Conservation (phyloP, 2,888 invertebrate genomes). For the Antheraea assamensis region DNA sequence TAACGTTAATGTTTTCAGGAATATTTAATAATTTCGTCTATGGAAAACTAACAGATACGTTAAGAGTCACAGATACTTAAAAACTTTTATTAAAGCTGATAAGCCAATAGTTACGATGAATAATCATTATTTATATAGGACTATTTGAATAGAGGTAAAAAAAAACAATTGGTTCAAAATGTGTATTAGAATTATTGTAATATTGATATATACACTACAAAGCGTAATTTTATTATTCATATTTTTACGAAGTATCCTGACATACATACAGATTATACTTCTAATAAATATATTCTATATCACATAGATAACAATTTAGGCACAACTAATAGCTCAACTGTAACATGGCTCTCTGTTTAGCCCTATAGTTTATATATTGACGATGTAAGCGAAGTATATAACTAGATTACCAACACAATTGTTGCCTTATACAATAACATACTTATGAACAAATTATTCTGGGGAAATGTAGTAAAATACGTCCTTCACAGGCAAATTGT, state of each 20-base stretch:
- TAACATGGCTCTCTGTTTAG: neutral
- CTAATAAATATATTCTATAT: neutral
- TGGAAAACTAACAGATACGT: slow-evolving; percentile 17
- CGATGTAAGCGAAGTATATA: neutral
- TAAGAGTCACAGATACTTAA: neutral
- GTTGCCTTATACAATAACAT: slow-evolving; percentile 3
- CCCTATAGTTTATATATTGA: neutral
- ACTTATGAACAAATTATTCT: slow-evolving; percentile 6
- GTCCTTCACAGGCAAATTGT: neutral
- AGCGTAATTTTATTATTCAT: too few relatives aligned
- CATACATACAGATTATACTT: neutral
- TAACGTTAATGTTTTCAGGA: neutral
- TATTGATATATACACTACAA: neutral
- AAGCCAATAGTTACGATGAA: too few relatives aligned
- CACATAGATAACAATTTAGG: slow-evolving; percentile 28
- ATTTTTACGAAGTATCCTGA: neutral
- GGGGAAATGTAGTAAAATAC: slow-evolving; percentile 2
- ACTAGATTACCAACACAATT: neutral
- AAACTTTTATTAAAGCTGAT: neutral
- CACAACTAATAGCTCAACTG: slow-evolving; percentile 27
- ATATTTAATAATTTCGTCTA: slow-evolving; percentile 7
- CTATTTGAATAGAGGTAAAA: neutral
- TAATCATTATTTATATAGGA: too few relatives aligned
- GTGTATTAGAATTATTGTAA: neutral
- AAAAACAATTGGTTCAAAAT: neutral